Conservation (phyloP, 2,888 invertebrate genomes). For the Tenthredo livida region DNA sequence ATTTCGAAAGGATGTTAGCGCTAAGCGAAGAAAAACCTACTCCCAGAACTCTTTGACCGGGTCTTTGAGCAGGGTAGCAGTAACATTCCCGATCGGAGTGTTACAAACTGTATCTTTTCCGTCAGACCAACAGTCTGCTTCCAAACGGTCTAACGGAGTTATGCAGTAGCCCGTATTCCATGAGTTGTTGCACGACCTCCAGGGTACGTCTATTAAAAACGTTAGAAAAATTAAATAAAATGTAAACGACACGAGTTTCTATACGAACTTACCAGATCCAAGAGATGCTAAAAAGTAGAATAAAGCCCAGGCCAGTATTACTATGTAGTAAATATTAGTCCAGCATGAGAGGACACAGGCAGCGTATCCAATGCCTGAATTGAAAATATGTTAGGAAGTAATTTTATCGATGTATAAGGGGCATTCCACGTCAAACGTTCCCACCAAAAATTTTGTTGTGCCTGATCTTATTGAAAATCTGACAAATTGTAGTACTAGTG, state of each 20-base stretch:
- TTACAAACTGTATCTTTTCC: slow-evolving; percentile 80
- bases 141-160: slow-evolving; percentile 90
- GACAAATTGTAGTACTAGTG: too few relatives aligned
- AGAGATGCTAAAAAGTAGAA: slow-evolving; percentile 97
- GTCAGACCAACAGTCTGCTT: slow-evolving; percentile 86
- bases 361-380: slow-evolving; percentile 94
- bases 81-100: slow-evolving; percentile 85
- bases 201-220: slow-evolving; percentile 88
- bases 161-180: slow-evolving; percentile 97
- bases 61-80: slow-evolving; percentile 87
- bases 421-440: too few relatives aligned
- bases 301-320: slow-evolving; percentile 98
- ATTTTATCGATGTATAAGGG: background rate
- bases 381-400: background rate
- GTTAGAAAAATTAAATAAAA: background rate
- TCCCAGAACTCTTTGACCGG: slow-evolving; percentile 99
- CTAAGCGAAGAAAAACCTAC: slow-evolving; percentile 82
- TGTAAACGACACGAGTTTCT: background rate
- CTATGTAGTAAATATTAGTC: slow-evolving; percentile 99
- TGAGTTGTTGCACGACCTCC: slow-evolving; percentile 94
- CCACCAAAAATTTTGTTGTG: too few relatives aligned
- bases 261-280: slow-evolving; percentile 83
- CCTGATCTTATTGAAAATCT: too few relatives aligned
- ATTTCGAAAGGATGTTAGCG: background rate
- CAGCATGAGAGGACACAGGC: slow-evolving; percentile 99